Conservation (phyloP, 2,113 vertebrate genomes). For the Caranx ignobilis region DNA sequence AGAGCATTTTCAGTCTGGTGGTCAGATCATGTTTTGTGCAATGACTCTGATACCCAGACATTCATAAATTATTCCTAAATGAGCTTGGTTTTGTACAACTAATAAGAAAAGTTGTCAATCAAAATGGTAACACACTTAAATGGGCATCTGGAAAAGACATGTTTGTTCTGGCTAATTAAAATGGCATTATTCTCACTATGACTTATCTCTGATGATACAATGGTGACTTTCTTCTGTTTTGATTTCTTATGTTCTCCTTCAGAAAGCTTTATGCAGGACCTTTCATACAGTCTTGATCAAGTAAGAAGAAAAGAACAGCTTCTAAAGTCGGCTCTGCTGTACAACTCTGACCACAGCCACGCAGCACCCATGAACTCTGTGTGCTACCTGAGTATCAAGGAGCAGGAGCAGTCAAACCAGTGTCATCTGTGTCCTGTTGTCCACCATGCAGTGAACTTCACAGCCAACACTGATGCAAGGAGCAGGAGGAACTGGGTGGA, state of each 20-base stretch:
- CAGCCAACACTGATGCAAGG: constrained; percentile 71
- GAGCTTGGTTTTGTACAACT: no score
- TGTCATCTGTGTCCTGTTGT: constrained; percentile 74
- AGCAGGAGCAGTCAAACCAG: constrained; percentile 63
- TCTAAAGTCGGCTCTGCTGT: constrained; percentile 92
- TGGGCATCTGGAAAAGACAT: neutral
- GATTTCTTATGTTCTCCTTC: constrained; percentile 65
- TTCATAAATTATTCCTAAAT: neutral
- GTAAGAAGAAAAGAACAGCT: constrained; percentile 89
- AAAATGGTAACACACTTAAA: no score
- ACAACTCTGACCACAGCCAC: constrained; percentile 82
- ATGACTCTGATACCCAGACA: neutral
- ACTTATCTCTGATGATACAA: neutral
- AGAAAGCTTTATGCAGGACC: constrained; percentile 85
- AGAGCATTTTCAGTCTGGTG: neutral
- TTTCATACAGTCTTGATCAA: constrained; percentile 90
- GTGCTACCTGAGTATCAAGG: constrained; percentile 84
- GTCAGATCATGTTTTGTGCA: neutral
- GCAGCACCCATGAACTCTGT: constrained; percentile 71
- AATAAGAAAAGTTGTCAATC: no score
- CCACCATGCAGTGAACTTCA: constrained; percentile 80
- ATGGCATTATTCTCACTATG: neutral
- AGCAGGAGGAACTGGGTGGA: constrained; percentile 86
- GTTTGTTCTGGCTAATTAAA: neutral
- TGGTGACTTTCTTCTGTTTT: constrained; percentile 1